These are phyloP conservation scores for Scolopax mira DNA, from an alignment of 2,113 vertebrate species.

Conservation along the genomic window DNA sequence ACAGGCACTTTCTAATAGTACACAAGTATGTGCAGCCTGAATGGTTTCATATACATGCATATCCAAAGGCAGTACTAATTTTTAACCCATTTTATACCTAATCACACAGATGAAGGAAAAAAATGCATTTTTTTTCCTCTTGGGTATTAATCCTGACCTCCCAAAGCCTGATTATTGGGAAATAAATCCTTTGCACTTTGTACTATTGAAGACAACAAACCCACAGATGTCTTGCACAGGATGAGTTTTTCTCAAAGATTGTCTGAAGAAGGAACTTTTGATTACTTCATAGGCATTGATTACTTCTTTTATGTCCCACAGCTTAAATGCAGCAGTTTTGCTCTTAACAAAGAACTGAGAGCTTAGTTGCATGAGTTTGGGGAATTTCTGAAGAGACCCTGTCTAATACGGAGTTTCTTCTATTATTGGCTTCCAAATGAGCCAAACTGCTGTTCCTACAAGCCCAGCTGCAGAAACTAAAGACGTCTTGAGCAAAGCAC, in stretches of 20 bases:
- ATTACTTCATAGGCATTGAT: slow-evolving; percentile 51
- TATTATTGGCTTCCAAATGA: background rate
- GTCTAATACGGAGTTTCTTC: background rate
- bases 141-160: slow-evolving; percentile 1
- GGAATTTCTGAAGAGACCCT: slow-evolving; percentile 5
- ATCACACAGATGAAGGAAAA: slow-evolving; percentile 11
- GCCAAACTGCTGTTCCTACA: slow-evolving; percentile 1
- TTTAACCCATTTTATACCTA: slow-evolving; percentile 43
- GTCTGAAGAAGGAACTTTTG: slow-evolving; percentile 1
- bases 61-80: slow-evolving; percentile 13
- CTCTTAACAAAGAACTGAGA: background rate
- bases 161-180: background rate
- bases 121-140: background rate
- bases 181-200: slow-evolving; percentile 22
- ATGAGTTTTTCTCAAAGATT: background rate
- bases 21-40: slow-evolving; percentile 38
- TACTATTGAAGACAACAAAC: slow-evolving; percentile 17
- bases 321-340: slow-evolving; percentile 33
- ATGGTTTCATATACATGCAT: background rate
- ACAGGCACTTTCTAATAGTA: slow-evolving; percentile 54
- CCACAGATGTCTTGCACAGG: background rate
- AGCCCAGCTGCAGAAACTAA: slow-evolving; percentile 23
- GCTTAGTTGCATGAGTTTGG: background rate
- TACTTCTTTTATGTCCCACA: slow-evolving; percentile 13
- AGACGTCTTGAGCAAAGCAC: background rate